phyloP scores from a whole-genome alignment of 30 jellyfish, hydroid and myxozoan species.

The Mastigias papua region DNA sequence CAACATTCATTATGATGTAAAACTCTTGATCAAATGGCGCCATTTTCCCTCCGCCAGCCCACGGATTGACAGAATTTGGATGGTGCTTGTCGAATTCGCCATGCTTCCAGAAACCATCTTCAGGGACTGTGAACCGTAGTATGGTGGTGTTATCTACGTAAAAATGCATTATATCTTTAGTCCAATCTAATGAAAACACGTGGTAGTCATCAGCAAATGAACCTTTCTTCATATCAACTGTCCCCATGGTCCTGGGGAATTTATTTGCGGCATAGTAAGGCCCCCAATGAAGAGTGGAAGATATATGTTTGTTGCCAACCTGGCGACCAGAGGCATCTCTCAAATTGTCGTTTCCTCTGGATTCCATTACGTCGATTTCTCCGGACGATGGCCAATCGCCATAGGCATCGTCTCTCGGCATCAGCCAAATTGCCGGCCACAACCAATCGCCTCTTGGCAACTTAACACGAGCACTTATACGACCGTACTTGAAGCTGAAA shows the following conservation, averaged over 20 bases:
- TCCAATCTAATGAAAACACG: slow-evolving; percentile 72
- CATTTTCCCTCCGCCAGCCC: slow-evolving; percentile 76
- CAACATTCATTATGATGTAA: slow-evolving; percentile 75
- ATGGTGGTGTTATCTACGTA: slow-evolving; percentile 68
- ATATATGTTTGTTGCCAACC: slow-evolving; percentile 77
- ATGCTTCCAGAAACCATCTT: slow-evolving; percentile 80
- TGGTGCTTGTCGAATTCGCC: slow-evolving; percentile 53
- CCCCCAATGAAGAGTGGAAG: slow-evolving; percentile 88
- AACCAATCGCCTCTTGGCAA: slow-evolving; percentile 92
- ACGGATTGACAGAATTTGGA: slow-evolving; percentile 65
- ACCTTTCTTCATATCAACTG: slow-evolving; percentile 37
- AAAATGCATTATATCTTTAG: slow-evolving; percentile 55
- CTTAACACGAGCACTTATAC: slow-evolving; percentile 78
- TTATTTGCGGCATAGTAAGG: slow-evolving; percentile 69
- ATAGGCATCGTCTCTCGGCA: slow-evolving; percentile 79
- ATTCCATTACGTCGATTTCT: slow-evolving; percentile 80
- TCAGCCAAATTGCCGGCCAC: slow-evolving; percentile 90
- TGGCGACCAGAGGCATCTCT: slow-evolving; percentile 35
- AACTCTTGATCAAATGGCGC: slow-evolving; percentile 92
- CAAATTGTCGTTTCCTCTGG: slow-evolving; percentile 79
- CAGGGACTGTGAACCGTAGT: slow-evolving; percentile 72
- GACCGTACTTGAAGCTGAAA: slow-evolving; percentile 85
- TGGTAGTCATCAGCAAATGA: slow-evolving; percentile 83
- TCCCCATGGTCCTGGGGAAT: slow-evolving; percentile 72
- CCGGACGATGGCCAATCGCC: slow-evolving; percentile 98